Conservation (phyloP, 2,113 vertebrate genomes). For the Ranitomeya imitator region DNA sequence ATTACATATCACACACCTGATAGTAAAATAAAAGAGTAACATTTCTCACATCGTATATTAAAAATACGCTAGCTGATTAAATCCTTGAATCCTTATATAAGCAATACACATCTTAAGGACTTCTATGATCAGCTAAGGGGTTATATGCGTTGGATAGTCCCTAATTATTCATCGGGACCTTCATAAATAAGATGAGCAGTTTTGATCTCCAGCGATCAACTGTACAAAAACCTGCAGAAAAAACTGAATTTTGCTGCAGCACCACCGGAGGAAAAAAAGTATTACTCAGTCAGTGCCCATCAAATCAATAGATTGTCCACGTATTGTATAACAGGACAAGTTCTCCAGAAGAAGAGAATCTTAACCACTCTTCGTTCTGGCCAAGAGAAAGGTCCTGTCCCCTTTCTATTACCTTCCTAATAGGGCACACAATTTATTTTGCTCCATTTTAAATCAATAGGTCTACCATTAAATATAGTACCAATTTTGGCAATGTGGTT, state of each 20-base stretch:
- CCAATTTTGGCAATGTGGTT: too few species aligned
- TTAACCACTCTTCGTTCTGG: background rate
- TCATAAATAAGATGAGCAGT: background rate
- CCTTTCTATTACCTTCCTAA: too few species aligned
- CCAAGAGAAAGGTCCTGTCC: too few species aligned
- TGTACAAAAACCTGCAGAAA: background rate
- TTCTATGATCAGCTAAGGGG: background rate
- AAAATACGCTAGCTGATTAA: background rate
- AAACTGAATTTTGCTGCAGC: background rate
- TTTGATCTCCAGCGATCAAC: background rate
- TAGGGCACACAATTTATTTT: too few species aligned
- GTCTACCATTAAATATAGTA: too few species aligned
- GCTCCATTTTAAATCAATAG: too few species aligned
- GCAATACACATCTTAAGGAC: background rate
- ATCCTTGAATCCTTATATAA: background rate
- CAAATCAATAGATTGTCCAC: background rate
- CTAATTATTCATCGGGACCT: background rate
- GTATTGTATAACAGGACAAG: background rate
- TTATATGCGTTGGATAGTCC: background rate
- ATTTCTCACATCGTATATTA: background rate
- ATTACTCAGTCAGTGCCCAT: background rate
- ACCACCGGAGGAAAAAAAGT: background rate
- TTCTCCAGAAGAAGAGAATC: background rate
- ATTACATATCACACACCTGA: background rate
- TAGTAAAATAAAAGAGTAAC: background rate